Evolutionary conservation across 2,797 vertebrate genomes (phyloP).

Genomic region (Ctenosaura bakeri): DNA sequence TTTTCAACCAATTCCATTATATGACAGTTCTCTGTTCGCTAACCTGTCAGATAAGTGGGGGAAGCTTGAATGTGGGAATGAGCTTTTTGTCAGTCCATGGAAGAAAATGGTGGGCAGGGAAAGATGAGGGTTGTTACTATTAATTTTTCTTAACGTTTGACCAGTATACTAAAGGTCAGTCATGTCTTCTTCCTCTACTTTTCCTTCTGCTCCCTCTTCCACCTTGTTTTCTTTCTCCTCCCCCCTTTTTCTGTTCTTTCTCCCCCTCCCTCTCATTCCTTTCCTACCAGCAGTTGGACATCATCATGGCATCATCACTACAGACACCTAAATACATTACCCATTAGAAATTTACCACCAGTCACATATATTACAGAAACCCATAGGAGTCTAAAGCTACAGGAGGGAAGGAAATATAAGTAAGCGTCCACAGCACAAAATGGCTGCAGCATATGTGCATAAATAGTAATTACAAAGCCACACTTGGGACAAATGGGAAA

Average conservation of each 20-base stretch:
- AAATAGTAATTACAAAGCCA: constrained; percentile 36
- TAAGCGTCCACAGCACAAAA: constrained; percentile 27
- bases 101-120: not conserved
- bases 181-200: too few species aligned
- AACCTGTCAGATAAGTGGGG: too few species aligned
- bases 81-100: not conserved
- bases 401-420: constrained; percentile 26
- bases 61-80: not conserved
- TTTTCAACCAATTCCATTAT: too few species aligned
- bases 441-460: constrained; percentile 18
- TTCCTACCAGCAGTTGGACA: too few species aligned
- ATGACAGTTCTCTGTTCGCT: too few species aligned
- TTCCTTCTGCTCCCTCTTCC: too few species aligned
- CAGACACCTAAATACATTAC: constrained; percentile 39
- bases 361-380: not conserved
- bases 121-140: too few species aligned
- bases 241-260: too few species aligned
- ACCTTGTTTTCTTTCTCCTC: too few species aligned
- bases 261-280: too few species aligned
- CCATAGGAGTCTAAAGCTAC: not conserved
- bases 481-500: constrained; percentile 39
- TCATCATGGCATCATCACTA: not conserved
- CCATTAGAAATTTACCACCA: constrained; percentile 42
- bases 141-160: not conserved
- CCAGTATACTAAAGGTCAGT: not conserved